Evolutionary conservation across 2,113 vertebrate genomes (phyloP).

Genomic region (Oryzias curvinotus): DNA sequence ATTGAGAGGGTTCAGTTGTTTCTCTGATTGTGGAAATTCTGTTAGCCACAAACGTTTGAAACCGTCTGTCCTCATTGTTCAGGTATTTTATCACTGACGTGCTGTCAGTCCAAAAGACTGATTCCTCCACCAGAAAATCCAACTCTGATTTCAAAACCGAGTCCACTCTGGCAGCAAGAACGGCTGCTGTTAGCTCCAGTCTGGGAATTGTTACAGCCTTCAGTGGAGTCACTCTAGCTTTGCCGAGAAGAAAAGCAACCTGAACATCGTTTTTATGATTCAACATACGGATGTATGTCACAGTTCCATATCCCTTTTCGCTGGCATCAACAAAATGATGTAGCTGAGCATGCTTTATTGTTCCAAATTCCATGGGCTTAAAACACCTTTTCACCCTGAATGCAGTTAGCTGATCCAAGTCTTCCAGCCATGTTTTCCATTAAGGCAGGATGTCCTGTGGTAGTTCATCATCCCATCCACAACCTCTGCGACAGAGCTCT

Average conservation of each 20-base stretch:
- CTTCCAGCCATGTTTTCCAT: neutral
- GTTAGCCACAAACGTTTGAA: slow-evolving; percentile 2
- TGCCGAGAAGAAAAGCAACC: neutral
- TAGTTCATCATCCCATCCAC: neutral
- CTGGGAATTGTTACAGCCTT: neutral
- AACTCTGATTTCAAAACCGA: neutral
- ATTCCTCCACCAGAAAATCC: neutral
- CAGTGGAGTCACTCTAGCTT: neutral
- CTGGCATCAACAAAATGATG: neutral
- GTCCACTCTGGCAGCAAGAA: slow-evolving; percentile 3
- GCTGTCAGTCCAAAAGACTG: slow-evolving; percentile 5
- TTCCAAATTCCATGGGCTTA: neutral
- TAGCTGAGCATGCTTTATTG: neutral
- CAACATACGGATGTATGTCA: neutral
- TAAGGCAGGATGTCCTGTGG: neutral
- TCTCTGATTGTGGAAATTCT: neutral
- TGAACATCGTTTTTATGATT: neutral
- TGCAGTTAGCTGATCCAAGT: neutral
- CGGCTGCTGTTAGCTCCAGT: neutral
- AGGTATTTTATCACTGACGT: neutral
- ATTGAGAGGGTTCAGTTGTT: neutral
- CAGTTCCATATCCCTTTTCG: neutral
- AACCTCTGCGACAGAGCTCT: neutral
- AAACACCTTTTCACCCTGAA: neutral
- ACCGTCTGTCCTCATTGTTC: neutral